A percentile compares a stretch with the other conserved stretches of the same genome.
phyloP scores from a whole-genome alignment of 2,113 vertebrate genomes.

The Symphodus melops region DNA sequence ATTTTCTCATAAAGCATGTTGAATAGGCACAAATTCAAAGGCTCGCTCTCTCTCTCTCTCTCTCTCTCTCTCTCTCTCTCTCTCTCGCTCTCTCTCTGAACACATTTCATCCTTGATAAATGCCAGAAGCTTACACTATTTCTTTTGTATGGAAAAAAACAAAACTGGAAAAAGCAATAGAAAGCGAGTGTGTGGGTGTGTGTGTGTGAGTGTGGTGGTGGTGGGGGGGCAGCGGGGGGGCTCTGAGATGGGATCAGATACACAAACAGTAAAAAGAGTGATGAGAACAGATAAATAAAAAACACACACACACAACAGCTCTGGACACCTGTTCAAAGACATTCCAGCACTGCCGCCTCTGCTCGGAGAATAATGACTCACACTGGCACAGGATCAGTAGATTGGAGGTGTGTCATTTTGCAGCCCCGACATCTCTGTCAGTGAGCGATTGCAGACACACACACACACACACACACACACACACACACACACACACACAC shows the following conservation, averaged over 20 bases:
- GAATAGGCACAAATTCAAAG: slow-evolving; percentile 57
- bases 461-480: slow-evolving; percentile 35
- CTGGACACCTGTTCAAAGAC: slow-evolving; percentile 74
- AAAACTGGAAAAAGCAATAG: slow-evolving; percentile 9
- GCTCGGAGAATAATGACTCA: slow-evolving; percentile 52
- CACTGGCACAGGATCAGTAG: slow-evolving; percentile 65
- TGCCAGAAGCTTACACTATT: slow-evolving; percentile 51
- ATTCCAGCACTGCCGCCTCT: slow-evolving; percentile 7
- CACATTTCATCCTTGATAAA: slow-evolving; percentile 64
- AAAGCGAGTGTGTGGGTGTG: background rate
- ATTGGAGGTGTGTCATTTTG: slow-evolving; percentile 72
- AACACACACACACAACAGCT: slow-evolving; percentile 32
- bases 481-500: slow-evolving; percentile 42
- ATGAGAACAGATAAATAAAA: slow-evolving; percentile 16
- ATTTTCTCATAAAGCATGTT: slow-evolving; percentile 62
- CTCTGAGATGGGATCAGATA: slow-evolving; percentile 31
- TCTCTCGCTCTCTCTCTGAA: slow-evolving; percentile 48
- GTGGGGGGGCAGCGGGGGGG: background rate
- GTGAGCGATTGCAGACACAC: slow-evolving; percentile 50
- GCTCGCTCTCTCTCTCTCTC: slow-evolving; percentile 45
- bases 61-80: slow-evolving; percentile 46
- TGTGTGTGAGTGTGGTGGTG: too few relatives aligned
- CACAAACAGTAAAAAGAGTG: slow-evolving; percentile 19
- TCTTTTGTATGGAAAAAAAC: slow-evolving; percentile 44
- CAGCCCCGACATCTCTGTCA: slow-evolving; percentile 57